Percentiles rank a stretch among this genome's conserved stretches.
These are phyloP conservation scores for Drosophila persimilis DNA, from an alignment of 1,140 invertebrate genomes.

Conservation along the genomic window DNA sequence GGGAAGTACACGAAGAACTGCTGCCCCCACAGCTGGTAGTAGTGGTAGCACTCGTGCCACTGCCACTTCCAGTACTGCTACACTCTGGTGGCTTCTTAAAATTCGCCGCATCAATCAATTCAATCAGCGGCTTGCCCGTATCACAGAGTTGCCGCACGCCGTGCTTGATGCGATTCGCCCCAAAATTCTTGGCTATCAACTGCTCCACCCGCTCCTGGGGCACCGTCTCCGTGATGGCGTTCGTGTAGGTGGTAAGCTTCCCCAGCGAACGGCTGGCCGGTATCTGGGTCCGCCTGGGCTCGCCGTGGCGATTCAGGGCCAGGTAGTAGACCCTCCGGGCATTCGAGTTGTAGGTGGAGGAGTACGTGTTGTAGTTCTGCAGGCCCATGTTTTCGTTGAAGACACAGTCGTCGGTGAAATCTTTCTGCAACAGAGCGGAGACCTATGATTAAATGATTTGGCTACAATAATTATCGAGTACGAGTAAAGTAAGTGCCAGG, in stretches of 20 bases:
- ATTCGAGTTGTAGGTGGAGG: constrained; percentile 89
- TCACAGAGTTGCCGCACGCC: constrained; percentile 83
- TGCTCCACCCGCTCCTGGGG: constrained; percentile 84
- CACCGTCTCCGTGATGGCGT: constrained; percentile 87
- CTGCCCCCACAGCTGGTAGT: constrained; percentile 37
- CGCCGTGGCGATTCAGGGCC: constrained; percentile 89
- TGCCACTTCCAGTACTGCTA: constrained; percentile 41
- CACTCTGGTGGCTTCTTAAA: constrained; percentile 73
- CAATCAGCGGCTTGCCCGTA: constrained; percentile 81
- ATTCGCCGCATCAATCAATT: constrained; percentile 68
- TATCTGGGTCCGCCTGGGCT: constrained; percentile 88
- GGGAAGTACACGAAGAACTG: constrained; percentile 1
- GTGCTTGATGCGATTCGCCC: constrained; percentile 82
- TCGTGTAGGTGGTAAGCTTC: constrained; percentile 88
- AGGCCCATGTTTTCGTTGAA: constrained; percentile 93
- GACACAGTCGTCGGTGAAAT: constrained; percentile 91
- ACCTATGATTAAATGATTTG: constrained; percentile 77
- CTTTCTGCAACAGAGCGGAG: constrained; percentile 88
- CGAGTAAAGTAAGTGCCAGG: background rate
- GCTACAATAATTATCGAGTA: constrained; percentile 18
- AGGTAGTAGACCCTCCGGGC: constrained; percentile 88
- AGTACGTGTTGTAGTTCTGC: constrained; percentile 94
- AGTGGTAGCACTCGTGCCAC: constrained; percentile 4
- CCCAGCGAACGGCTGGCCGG: constrained; percentile 87
- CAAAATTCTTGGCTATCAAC: constrained; percentile 82